phyloP scores from a whole-genome alignment of 2,797 vertebrate species.

The Chelidonichthys spinosus region DNA sequence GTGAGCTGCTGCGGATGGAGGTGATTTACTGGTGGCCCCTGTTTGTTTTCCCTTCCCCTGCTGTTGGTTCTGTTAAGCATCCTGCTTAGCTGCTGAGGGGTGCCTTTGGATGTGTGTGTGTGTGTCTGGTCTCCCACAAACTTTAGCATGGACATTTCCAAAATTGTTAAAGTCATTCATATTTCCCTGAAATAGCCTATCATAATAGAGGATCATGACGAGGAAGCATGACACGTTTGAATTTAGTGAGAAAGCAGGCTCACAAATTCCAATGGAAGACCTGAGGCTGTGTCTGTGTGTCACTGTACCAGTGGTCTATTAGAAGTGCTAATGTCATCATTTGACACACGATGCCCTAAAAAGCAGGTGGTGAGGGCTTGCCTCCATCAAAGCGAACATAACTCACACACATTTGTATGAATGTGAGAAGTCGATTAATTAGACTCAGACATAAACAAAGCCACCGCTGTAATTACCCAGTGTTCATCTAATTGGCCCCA shows the following conservation, averaged over 20 bases:
- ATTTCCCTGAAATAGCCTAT: constrained; percentile 57
- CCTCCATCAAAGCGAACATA: constrained; percentile 21
- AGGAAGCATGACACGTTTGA: constrained; percentile 61
- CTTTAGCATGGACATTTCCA: constrained; percentile 11
- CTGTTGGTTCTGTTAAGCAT: constrained; percentile 78
- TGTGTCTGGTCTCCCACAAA: constrained; percentile 44
- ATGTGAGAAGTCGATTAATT: constrained; percentile 25
- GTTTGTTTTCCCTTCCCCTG: constrained; percentile 75
- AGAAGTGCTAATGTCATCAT: constrained; percentile 59
- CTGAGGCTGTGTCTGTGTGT: constrained; percentile 25
- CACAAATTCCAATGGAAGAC: constrained; percentile 34
- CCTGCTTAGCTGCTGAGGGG: constrained; percentile 71
- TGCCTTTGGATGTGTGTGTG: constrained; percentile 48
- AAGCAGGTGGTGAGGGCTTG: constrained; percentile 61
- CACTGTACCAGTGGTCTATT: constrained; percentile 45
- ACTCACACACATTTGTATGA: constrained; percentile 14
- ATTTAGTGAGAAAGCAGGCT: constrained; percentile 66
- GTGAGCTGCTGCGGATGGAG: constrained; percentile 73
- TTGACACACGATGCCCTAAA: constrained; percentile 53
- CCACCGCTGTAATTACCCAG: constrained; percentile 50
- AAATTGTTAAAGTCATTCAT: constrained; percentile 37
- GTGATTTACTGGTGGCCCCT: constrained; percentile 77
- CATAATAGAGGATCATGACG: constrained; percentile 43
- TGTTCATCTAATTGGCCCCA: constrained; percentile 63
- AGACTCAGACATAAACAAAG: constrained; percentile 48